Percentiles rank a stretch among this genome's conserved stretches.
phyloP scores from a whole-genome alignment of 1,140 invertebrate species.

The Maconellicoccus hirsutus region DNA sequence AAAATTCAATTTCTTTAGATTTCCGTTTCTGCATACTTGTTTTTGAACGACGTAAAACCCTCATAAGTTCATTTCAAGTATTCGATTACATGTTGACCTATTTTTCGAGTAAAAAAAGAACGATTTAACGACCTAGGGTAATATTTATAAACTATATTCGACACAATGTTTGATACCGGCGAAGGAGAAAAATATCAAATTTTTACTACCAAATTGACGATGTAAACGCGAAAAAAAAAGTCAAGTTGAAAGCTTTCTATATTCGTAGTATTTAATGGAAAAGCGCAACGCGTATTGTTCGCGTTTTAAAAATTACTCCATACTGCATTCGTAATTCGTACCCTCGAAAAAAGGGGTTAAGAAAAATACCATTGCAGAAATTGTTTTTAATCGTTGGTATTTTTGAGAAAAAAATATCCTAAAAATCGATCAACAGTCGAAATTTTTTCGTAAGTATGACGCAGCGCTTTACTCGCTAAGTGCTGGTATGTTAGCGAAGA shows the following conservation, averaged over 20 bases:
- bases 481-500: not conserved
- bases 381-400: not conserved
- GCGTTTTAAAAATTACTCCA: not conserved
- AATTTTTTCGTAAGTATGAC: not conserved
- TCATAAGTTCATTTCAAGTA: no score
- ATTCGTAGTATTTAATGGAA: not conserved
- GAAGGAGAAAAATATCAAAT: not conserved
- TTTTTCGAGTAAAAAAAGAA: not conserved
- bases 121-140: not conserved
- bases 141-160: not conserved
- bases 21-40: no score
- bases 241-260: not conserved
- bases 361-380: not conserved
- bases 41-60: no score
- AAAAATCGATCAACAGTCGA: not conserved
- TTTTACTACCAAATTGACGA: not conserved
- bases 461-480: not conserved
- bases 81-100: not conserved
- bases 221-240: not conserved
- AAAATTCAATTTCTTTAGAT: no score
- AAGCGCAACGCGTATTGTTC: not conserved
- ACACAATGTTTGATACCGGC: not conserved
- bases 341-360: not conserved
- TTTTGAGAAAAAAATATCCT: not conserved
- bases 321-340: no score